Evolutionary conservation across 2,113 vertebrate species (phyloP), one percentile per base, ranked within the genome.

Genomic region (Saccopteryx leptura): DNA sequence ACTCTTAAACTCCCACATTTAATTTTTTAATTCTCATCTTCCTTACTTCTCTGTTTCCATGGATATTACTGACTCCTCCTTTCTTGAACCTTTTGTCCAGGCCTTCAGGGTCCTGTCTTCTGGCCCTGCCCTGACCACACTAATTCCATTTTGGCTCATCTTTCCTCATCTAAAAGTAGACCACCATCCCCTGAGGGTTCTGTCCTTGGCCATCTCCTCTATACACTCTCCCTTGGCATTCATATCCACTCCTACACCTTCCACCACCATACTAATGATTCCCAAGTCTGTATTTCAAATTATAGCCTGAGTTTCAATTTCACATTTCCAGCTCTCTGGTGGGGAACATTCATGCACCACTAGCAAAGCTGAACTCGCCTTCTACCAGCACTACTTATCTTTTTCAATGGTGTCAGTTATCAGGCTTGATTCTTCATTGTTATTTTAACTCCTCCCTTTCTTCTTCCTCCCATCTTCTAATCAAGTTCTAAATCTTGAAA

Each of bases 251-350:
- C 81, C 75, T 80, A 48, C 4, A 28, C 3, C 11, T 63, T 69
- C 85, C 31, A 17, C 74, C 24, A 46, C 65, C 39, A 26, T 68
- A 80, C 54, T 56, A 88, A 92, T 54, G 76, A 76, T 33, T 61
- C 80, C 60, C 84, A 89, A 71, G 50, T 76, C 33, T 39, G 23
- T 39, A 31, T 26, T 90, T 71, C 46, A 84, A 75, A 33, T 69
- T 33, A 9, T 52, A 89, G 19, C 24, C 84, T 68, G 75, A 93
- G 63, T 90, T 94, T 63, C 76, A n/a, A 3, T 39, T 91, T 88
- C 72, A 74, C 39, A 86, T 28, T 79, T 87, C 50, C 21, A 58
- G 1, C 13, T 90, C 54, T 11, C 9, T 52, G 10, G 0, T n/a
- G 61, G n/a, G 46, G 71, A 46, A 19, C 11, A 69, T 7, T 48